Conservation (phyloP, 2,113 vertebrate species). For the Platysteira castanea region DNA sequence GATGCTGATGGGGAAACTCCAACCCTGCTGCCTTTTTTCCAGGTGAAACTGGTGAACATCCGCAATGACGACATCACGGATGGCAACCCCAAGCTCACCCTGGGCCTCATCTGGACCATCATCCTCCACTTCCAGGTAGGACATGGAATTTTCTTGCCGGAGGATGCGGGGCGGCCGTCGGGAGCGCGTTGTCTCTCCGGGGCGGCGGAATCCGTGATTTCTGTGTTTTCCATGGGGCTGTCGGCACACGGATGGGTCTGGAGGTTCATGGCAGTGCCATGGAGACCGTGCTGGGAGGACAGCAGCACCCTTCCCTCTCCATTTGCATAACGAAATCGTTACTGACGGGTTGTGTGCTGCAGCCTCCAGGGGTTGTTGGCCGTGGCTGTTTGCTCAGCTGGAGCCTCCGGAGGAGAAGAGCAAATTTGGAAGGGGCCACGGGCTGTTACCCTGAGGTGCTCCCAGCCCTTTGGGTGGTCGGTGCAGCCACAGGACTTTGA, state of each 20-base stretch:
- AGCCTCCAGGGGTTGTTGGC: neutral
- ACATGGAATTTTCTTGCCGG: neutral
- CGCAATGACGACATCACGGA: slow-evolving; percentile 98
- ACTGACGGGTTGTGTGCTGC: neutral
- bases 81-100: slow-evolving; percentile 94
- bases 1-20: neutral
- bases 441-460: neutral
- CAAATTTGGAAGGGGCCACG: neutral
- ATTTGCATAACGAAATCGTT: neutral
- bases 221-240: fast-evolving
- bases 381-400: slow-evolving; percentile 4
- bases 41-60: slow-evolving; percentile 98
- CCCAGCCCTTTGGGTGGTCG: neutral
- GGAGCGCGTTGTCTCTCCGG: fast-evolving
- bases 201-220: fast-evolving
- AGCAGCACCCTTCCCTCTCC: neutral
- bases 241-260: fast-evolving
- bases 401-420: neutral
- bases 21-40: neutral
- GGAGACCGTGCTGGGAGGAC: neutral
- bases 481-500: neutral
- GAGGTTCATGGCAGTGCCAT: neutral
- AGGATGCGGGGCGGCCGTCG: fast-evolving
- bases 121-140: slow-evolving; percentile 98
- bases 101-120: slow-evolving; percentile 98